A percentile compares a stretch with the other conserved stretches of the same genome.
Conservation (phyloP, 2,888 invertebrate genomes). For the Apodemia zela region DNA sequence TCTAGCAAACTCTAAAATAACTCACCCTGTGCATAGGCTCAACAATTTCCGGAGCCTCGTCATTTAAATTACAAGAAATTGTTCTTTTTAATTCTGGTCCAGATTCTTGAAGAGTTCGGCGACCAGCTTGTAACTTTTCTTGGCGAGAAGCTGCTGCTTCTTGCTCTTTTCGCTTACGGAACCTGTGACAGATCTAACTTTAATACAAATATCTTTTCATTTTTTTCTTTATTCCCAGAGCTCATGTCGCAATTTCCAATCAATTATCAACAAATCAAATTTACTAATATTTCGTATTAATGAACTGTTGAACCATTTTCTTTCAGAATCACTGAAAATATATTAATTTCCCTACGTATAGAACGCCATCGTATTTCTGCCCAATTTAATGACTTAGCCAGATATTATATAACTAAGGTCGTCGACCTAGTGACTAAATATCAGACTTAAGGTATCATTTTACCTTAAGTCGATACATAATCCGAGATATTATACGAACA, state of each 20-base stretch:
- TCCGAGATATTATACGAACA: too few relatives aligned
- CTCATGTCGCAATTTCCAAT: neutral
- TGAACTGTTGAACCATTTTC: too few relatives aligned
- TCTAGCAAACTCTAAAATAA: neutral
- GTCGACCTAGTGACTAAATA: too few relatives aligned
- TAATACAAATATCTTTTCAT: slow-evolving; percentile 18
- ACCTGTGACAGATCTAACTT: slow-evolving; percentile 58
- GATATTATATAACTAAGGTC: too few relatives aligned
- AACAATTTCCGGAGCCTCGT: slow-evolving; percentile 92
- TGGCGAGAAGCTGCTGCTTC: slow-evolving; percentile 86
- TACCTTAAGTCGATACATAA: too few relatives aligned
- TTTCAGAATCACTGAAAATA: too few relatives aligned
- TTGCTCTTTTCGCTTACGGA: slow-evolving; percentile 97
- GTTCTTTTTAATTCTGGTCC: slow-evolving; percentile 98
- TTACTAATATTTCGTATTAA: too few relatives aligned
- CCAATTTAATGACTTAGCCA: too few relatives aligned
- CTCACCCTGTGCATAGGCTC: slow-evolving; percentile 98
- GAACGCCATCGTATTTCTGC: too few relatives aligned
- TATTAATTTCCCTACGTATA: too few relatives aligned
- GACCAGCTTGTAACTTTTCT: slow-evolving; percentile 95
- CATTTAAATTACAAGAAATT: slow-evolving; percentile 98
- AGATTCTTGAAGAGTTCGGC: slow-evolving; percentile 97
- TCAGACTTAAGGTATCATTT: too few relatives aligned
- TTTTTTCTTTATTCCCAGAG: neutral
- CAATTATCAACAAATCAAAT: too few relatives aligned